Conservation (phyloP, 2,888 invertebrate species). For the Caenorhabditis sp. region DNA sequence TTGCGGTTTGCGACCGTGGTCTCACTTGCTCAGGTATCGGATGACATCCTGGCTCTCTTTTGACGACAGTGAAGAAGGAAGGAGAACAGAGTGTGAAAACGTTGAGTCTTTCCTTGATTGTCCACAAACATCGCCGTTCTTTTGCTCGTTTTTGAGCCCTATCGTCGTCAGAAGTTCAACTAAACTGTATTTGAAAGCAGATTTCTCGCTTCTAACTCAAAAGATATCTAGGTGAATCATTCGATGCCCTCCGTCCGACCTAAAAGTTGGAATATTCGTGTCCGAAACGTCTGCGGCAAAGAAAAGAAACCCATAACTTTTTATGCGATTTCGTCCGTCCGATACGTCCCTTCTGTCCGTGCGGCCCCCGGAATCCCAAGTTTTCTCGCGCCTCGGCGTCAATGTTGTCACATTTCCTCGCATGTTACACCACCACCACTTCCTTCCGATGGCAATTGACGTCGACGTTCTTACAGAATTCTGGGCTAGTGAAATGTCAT, state of each 20-base stretch:
- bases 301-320: conserved; percentile 49
- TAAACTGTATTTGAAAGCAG: no score
- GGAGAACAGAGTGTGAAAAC: no score
- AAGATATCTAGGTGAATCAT: no score
- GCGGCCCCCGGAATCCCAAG: conserved; percentile 24
- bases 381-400: conserved; percentile 8
- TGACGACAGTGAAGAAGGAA: no score
- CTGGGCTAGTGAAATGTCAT: conserved; percentile 60
- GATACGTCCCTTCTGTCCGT: no score
- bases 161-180: no score
- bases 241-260: neutral
- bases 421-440: neutral
- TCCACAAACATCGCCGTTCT: neutral
- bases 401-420: neutral
- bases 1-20: conserved; percentile 32
- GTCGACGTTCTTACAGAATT: conserved; percentile 56
- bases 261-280: neutral
- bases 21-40: conserved; percentile 35
- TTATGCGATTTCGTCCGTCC: conserved; percentile 47
- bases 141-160: no score
- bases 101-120: neutral
- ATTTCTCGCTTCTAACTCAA: neutral
- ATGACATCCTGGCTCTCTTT: conserved; percentile 9
- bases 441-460: no score
- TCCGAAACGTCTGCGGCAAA: conserved; percentile 6